phyloP scores from a whole-genome alignment of 1,140 invertebrate species.

The Drosophila punjabiensis region DNA sequence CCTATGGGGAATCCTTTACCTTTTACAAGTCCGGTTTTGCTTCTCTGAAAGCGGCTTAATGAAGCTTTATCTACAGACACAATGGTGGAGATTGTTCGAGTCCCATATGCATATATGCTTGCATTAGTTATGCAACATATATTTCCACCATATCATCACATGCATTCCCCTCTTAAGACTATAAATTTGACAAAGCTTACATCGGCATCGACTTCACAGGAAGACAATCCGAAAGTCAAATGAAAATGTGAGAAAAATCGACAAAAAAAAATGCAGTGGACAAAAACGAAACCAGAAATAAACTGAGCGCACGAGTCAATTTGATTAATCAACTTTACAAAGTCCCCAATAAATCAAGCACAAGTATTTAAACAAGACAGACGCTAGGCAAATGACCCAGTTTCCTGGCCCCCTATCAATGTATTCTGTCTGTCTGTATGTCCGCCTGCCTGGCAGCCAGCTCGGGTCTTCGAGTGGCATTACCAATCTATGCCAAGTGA shows the following conservation, averaged over 20 bases:
- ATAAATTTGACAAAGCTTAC: slow-evolving; percentile 40
- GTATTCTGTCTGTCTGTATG: neutral
- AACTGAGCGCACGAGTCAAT: slow-evolving; percentile 42
- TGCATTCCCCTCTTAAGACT: slow-evolving; percentile 6
- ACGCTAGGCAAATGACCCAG: slow-evolving; percentile 68
- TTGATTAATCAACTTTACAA: slow-evolving; percentile 78
- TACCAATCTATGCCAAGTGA: slow-evolving; percentile 47
- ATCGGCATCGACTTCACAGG: neutral
- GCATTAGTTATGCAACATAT: slow-evolving; percentile 29
- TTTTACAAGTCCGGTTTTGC: slow-evolving; percentile 14
- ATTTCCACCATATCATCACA: slow-evolving; percentile 26
- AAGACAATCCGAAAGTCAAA: slow-evolving; percentile 16
- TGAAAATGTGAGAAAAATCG: slow-evolving; percentile 34
- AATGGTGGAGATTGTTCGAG: slow-evolving; percentile 15
- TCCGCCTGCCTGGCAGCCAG: neutral
- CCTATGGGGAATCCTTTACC: slow-evolving; percentile 8
- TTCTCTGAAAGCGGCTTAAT: slow-evolving; percentile 22
- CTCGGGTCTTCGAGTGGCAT: slow-evolving; percentile 47
- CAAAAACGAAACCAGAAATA: slow-evolving; percentile 51
- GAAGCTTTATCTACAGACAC: slow-evolving; percentile 30
- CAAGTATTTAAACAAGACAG: slow-evolving; percentile 59
- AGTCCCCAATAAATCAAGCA: slow-evolving; percentile 65
- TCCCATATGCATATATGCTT: slow-evolving; percentile 1
- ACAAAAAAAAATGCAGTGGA: slow-evolving; percentile 17
- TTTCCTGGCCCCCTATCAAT: slow-evolving; percentile 47